Evolutionary conservation across 2,113 vertebrate genomes (phyloP).

Genomic region (Phyllostomus hastatus): DNA sequence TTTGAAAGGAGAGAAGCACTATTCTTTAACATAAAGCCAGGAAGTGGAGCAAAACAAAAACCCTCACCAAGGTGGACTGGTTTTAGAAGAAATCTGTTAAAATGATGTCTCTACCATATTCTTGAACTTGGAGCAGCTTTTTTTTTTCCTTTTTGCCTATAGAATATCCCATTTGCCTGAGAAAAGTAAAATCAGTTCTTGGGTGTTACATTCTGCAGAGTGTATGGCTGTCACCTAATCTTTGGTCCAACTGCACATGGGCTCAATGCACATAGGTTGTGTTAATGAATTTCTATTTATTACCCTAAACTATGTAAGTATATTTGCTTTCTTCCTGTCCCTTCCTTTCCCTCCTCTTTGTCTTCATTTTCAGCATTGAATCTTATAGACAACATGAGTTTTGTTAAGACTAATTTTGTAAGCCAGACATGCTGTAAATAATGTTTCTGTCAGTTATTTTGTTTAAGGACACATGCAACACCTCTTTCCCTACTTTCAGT

Average conservation of each 20-base stretch:
- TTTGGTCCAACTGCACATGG: background rate
- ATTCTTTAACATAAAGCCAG: background rate
- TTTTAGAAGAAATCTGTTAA: conserved; percentile 41
- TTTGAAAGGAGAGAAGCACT: background rate
- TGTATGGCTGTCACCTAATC: background rate
- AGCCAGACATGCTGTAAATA: background rate
- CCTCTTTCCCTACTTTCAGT: too few relatives aligned
- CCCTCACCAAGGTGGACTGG: background rate
- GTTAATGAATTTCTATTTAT: background rate
- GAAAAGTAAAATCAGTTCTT: background rate
- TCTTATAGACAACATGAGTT: background rate
- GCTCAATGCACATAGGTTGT: background rate
- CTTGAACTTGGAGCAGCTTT: background rate
- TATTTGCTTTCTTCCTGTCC: background rate
- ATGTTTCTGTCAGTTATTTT: background rate
- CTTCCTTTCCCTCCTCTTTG: background rate
- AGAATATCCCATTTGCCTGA: conserved; percentile 45
- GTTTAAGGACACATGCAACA: background rate
- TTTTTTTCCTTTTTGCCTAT: background rate
- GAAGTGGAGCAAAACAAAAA: background rate
- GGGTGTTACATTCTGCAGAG: background rate
- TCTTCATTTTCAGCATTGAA: background rate
- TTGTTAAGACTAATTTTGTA: background rate
- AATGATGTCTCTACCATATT: background rate
- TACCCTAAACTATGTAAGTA: background rate